phyloP scores from a whole-genome alignment of 2,113 vertebrate species.

The Cettia cetti region DNA sequence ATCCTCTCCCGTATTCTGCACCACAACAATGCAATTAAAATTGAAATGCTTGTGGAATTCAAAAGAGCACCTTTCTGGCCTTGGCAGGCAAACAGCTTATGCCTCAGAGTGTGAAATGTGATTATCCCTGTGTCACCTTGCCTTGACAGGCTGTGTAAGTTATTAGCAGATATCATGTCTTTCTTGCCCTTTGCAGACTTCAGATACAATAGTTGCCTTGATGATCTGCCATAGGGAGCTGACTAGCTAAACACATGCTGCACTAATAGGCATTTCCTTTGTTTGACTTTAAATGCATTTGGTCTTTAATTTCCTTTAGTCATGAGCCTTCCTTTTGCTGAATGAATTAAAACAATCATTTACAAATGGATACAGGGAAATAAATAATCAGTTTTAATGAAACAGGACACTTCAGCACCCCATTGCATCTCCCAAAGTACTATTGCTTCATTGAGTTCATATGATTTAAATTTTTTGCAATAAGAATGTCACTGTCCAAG shows the following conservation, averaged over 20 bases:
- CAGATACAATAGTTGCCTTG: background rate
- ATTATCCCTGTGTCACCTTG: background rate
- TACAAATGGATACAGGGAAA: background rate
- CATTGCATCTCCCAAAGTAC: background rate
- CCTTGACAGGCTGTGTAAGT: background rate
- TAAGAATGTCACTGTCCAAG: background rate
- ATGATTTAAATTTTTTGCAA: background rate
- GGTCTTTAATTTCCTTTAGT: background rate
- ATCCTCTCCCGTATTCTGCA: background rate
- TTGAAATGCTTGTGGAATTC: background rate
- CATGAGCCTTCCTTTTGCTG: background rate
- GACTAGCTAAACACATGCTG: background rate
- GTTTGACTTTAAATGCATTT: background rate
- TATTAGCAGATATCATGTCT: background rate
- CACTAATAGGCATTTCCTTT: slow-evolving; percentile 1
- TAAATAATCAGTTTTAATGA: background rate
- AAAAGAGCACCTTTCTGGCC: background rate
- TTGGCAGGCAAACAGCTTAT: background rate
- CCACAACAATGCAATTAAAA: background rate
- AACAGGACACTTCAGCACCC: background rate
- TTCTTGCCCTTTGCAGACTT: background rate
- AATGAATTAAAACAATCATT: background rate
- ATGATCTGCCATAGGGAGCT: background rate
- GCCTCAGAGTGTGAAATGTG: background rate
- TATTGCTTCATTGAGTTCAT: background rate